A percentile compares a stretch with the other conserved stretches of the same genome.
Conservation (phyloP, 2,797 vertebrate genomes). For the Telmatherina bonti region DNA sequence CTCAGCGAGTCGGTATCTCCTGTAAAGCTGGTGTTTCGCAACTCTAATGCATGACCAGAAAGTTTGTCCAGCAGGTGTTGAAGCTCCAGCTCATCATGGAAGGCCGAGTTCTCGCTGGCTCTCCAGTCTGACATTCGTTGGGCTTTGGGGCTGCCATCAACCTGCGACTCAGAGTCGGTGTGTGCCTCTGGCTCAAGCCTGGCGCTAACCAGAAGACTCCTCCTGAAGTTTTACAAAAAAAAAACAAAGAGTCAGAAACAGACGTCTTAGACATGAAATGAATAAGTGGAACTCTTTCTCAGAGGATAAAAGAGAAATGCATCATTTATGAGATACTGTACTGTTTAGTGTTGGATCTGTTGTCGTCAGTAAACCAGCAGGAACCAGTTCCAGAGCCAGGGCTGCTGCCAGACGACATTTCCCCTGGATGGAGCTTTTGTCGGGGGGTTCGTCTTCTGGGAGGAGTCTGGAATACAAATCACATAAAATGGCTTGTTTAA, state of each 20-base stretch:
- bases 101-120: slow-evolving; percentile 63
- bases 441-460: slow-evolving; percentile 47
- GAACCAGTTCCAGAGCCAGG: slow-evolving; percentile 35
- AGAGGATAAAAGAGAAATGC: background rate
- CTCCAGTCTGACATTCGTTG: slow-evolving; percentile 28
- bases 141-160: slow-evolving; percentile 35
- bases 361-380: slow-evolving; percentile 30
- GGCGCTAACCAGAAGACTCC: slow-evolving; percentile 6
- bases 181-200: slow-evolving; percentile 17
- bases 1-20: slow-evolving; percentile 82
- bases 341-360: slow-evolving; percentile 46
- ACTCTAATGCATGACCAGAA: slow-evolving; percentile 78
- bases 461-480: slow-evolving; percentile 56
- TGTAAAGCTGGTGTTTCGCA: slow-evolving; percentile 40
- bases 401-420: slow-evolving; percentile 51
- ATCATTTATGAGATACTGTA: slow-evolving; percentile 21
- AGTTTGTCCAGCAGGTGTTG: slow-evolving; percentile 81
- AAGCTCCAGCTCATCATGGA: slow-evolving; percentile 80
- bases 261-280: background rate
- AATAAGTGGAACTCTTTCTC: background rate
- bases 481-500: slow-evolving; percentile 7
- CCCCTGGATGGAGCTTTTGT: slow-evolving; percentile 35
- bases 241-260: background rate
- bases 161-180: slow-evolving; percentile 49
- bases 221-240: slow-evolving; percentile 29